Evolutionary conservation across 2,888 invertebrate species (phyloP).

Genomic region (Temnothorax unifasciatus): DNA sequence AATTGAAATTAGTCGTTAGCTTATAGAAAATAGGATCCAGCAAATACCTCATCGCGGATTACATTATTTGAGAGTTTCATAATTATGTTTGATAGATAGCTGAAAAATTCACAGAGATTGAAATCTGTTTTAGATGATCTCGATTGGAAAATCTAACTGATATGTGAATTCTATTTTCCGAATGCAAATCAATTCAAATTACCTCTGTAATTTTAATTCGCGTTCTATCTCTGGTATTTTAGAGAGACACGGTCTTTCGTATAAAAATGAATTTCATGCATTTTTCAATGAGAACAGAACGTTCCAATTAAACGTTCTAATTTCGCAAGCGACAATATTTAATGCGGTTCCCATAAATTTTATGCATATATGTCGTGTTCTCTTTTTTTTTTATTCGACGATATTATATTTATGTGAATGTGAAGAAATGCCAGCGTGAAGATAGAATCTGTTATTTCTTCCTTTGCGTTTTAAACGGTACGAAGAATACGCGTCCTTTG

Average conservation of each 20-base stretch:
- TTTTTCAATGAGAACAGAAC: background rate
- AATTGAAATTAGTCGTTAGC: constrained; percentile 18
- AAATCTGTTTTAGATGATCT: background rate
- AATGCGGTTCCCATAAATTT: background rate
- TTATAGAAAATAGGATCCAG: background rate
- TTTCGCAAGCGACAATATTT: background rate
- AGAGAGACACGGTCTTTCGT: too few species aligned
- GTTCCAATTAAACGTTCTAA: background rate
- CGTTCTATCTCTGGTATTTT: background rate
- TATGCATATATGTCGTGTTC: background rate
- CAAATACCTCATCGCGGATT: background rate
- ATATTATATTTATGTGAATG: background rate
- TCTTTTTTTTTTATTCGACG: background rate
- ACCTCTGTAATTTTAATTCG: background rate
- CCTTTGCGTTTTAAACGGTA: background rate
- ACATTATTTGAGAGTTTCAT: background rate
- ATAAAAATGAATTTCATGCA: background rate
- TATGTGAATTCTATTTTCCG: background rate
- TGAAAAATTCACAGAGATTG: background rate
- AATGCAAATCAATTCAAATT: background rate
- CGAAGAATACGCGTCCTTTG: background rate
- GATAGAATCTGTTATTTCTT: constrained; percentile 15
- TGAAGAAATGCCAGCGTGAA: constrained; percentile 4
- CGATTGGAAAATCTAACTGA: background rate
- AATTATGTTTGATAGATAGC: background rate